Evolutionary conservation across 1,140 invertebrate genomes (phyloP), one percentile per base, ranked within the genome.

Genomic region (Eciton burchellii): DNA sequence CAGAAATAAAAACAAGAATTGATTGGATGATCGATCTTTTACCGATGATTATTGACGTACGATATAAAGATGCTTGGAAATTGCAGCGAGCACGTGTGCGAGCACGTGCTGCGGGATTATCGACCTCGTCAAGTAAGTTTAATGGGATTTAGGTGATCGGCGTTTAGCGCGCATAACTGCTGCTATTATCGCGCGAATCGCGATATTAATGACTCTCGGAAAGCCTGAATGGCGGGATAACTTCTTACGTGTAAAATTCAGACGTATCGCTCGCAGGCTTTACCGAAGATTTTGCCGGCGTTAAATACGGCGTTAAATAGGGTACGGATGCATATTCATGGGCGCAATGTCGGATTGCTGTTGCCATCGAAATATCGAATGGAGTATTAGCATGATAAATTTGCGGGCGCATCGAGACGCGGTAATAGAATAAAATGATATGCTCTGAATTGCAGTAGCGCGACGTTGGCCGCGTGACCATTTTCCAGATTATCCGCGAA

Each of bases 321-420:
- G 3, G 6, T 35, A 52, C 12, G 24, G 24, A 45, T 54, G 47
- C 21, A 66, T 54, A 66, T 66, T 77, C 49, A 68, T 52, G 47
- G 14, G 35, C n/a, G 29, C 6, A 41, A 77, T 60, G 57, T 60
- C 57, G 35, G 35, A 60, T 56, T 77, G 29, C 29, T 47, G 19
- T 60, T 66, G 16, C 19, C 62, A 11, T 77, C 35, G 24, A 77
- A 77, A 68, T 65, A 65, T 65, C 26, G 19, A 66, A 56, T 77
- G 45, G 63, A 52, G 9, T 63, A 63, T 76, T 65, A 76, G 12
- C 60, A 47, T 47, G 19, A 45, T n/a, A 12, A 68, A 77, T 43
- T n/a, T 56, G 19, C 6, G 26, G 19, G 14, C 29, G 1, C 16
- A 41, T n/a, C 24, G 43, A 63, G 60, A 49, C 35, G 45, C 12